Conservation (phyloP, 2,113 vertebrate genomes). For the Podocnemis expansa region DNA sequence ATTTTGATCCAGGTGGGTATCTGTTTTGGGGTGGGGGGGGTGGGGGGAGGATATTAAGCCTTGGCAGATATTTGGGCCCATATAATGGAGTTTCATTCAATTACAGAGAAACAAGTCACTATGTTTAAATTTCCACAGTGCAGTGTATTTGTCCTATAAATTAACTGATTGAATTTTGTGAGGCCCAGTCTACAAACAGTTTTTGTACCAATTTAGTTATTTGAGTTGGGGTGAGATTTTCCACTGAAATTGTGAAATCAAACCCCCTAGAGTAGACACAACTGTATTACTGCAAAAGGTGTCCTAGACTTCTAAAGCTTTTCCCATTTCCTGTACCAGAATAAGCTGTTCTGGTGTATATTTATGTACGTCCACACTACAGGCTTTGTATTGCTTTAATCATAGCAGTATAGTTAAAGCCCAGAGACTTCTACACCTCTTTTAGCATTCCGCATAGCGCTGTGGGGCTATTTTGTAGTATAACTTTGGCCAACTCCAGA, state of each 20-base stretch:
- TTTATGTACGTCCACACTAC: too few relatives aligned
- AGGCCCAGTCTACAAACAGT: neutral
- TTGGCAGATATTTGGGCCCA: neutral
- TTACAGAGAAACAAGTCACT: neutral
- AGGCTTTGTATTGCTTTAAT: slow-evolving; percentile 18
- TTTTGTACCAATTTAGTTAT: neutral
- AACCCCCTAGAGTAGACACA: neutral
- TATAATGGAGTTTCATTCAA: neutral
- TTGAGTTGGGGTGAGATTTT: neutral
- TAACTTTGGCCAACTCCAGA: slow-evolving; percentile 49
- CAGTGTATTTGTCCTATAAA: neutral
- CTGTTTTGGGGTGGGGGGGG: too few relatives aligned
- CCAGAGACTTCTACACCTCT: slow-evolving; percentile 42
- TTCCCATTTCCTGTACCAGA: too few relatives aligned
- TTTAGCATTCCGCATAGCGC: slow-evolving; percentile 23
- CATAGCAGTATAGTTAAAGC: neutral
- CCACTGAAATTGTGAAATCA: neutral
- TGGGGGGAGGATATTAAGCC: neutral
- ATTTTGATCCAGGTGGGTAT: neutral
- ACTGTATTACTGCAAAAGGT: neutral
- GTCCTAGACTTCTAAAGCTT: too few relatives aligned
- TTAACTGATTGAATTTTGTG: neutral
- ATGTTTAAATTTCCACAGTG: neutral
- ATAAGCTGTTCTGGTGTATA: too few relatives aligned
- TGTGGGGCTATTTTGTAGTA: slow-evolving; percentile 58